Conservation (phyloP, 2,113 vertebrate genomes). For the Leptocoma aspasia region DNA sequence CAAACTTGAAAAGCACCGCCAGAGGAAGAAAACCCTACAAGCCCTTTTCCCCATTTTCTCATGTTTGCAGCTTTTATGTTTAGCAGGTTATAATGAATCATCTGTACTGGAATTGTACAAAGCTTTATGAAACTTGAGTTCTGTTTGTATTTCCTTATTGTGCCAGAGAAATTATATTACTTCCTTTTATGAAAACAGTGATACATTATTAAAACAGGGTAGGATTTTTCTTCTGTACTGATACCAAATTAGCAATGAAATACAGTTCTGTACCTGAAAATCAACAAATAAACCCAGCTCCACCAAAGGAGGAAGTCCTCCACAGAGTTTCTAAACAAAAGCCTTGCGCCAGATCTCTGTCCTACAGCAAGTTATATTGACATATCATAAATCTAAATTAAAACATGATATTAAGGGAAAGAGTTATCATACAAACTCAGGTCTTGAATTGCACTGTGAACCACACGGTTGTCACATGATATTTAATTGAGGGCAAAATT, state of each 20-base stretch:
- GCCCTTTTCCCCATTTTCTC: not conserved
- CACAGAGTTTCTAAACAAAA: not conserved
- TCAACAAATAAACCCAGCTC: slow-evolving; percentile 8
- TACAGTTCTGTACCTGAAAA: not conserved
- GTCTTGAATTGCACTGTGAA: not conserved
- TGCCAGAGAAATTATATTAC: not conserved
- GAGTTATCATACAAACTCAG: not conserved
- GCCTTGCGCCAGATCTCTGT: not conserved
- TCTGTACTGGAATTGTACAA: not conserved
- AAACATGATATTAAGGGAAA: not conserved
- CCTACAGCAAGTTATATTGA: not conserved
- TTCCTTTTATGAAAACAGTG: not conserved
- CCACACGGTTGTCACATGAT: not conserved
- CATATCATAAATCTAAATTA: not conserved
- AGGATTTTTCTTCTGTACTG: not conserved
- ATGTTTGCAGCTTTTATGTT: not conserved
- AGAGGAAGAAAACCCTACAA: not conserved
- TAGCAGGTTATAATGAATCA: not conserved
- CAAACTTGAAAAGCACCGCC: not conserved
- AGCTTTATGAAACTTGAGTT: not conserved
- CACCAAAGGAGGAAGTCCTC: not conserved
- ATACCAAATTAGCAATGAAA: not conserved
- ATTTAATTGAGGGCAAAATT: not conserved
- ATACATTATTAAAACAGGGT: not conserved
- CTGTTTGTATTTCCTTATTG: slow-evolving; percentile 3